Evolutionary conservation across 2,113 vertebrate genomes (phyloP), one percentile per base, ranked within the genome.

Genomic region (Leptobrachium leishanense): DNA sequence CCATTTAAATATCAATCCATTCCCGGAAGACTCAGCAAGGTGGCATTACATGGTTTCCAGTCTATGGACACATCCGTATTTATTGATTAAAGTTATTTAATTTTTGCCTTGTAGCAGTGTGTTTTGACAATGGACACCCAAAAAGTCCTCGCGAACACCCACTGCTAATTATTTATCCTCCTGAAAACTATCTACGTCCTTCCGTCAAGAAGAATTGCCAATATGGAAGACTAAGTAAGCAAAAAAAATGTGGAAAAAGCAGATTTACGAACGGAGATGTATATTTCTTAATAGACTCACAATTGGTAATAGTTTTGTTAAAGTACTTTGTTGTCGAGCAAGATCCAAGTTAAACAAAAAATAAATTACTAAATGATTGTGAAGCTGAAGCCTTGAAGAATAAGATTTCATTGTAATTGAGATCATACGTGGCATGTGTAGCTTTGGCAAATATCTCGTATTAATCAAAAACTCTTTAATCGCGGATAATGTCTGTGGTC

Each of bases 321-420:
- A 82, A 90, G 84, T 57, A 87, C 83, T 85, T 79, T 84, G 86
- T 90, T 89, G 91, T 94, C 91, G 88, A 88, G 88, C 90, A 91
- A 84, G 82, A 87, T 94, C 92, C 92, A 93, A 93, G 88, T 90
- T 91, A 95, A 95, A 94, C 90, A 95, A 88, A 82, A 85, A 89
- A 91, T 84, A 92, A 90, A 88, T 88, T 90, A 88, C 89, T 87
- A 89, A 86, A 91, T 85, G 89, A 90, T 91, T 88, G 82, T 90
- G 89, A 89, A 91, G 83, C 81, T 83, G 84, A 59, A 87, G 91
- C 91, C 92, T 92, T 90, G 89, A 90, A 90, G 94, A 92, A 90
- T 95, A 88, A 85, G 88, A 90, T 94, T 95, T 95, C 93, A 91
- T 82, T 85, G 90, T 95, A 95, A 96, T 95, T 95, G 93, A 93